phyloP scores from a whole-genome alignment of 2,888 invertebrate species.

The Macaria liturata region DNA sequence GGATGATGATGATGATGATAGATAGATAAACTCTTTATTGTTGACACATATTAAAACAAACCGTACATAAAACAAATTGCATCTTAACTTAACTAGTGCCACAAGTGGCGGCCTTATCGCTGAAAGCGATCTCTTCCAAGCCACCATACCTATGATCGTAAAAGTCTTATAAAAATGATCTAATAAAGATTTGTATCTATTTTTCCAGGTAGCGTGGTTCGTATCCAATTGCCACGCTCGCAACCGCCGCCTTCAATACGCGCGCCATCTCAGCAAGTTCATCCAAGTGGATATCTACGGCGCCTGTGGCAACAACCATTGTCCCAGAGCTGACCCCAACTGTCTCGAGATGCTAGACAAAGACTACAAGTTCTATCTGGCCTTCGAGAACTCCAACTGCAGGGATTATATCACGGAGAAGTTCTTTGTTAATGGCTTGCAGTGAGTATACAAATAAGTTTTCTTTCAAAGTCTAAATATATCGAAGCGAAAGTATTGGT shows the following conservation, averaged over 20 bases:
- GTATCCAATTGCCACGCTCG: conserved; percentile 98
- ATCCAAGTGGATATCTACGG: conserved; percentile 97
- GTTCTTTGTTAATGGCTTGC: conserved; percentile 96
- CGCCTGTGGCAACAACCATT: conserved; percentile 92
- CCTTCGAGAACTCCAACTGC: conserved; percentile 98
- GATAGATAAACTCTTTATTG: too few species aligned
- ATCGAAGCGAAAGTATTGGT: too few species aligned
- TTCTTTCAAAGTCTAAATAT: too few species aligned
- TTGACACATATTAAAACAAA: too few species aligned
- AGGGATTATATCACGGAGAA: conserved; percentile 98
- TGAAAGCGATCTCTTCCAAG: too few species aligned
- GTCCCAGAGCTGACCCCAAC: conserved; percentile 91
- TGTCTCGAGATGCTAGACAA: conserved; percentile 95
- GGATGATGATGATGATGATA: too few species aligned
- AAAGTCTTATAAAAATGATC: too few species aligned
- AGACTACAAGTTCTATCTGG: conserved; percentile 98
- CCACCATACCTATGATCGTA: too few species aligned
- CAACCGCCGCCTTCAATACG: conserved; percentile 94
- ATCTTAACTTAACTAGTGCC: too few species aligned
- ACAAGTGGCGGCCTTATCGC: too few species aligned
- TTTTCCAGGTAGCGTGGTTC: conserved; percentile 94
- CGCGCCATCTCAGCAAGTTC: conserved; percentile 91
- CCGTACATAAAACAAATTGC: too few species aligned
- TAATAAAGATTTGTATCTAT: background rate
- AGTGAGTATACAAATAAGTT: conserved; percentile 79